Evolutionary conservation across 2,113 vertebrate species (phyloP), one percentile per base, ranked within the genome.

Genomic region (Xerus inauris): DNA sequence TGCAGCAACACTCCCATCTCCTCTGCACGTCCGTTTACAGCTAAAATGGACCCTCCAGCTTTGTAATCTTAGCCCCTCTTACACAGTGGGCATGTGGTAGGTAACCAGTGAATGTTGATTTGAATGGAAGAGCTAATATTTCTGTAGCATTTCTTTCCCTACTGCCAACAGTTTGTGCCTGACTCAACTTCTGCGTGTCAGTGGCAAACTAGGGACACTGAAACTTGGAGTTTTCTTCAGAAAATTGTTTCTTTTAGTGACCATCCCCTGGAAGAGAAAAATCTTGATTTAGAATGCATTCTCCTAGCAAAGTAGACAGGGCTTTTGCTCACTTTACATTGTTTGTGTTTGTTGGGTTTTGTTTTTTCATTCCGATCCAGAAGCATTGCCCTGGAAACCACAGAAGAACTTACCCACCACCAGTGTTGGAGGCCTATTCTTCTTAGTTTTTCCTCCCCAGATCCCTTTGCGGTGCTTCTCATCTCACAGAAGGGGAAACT

Each of bases 401-500:
- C 0, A 49, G 26, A 49, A 35, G 45, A 38, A 38, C 9, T 1
- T 71, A 40, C 30, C 19, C 5, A 16, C 3, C 17, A 16, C 17
- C 42, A 20, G 19, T 20, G 38, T 57, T 80, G 54, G 3, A 42
- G 30, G 38, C 65, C 65, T 69, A 11, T 65, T 87, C 82, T 47
- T 87, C 57, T 94, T 45, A 69, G 54, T 20, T 69, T 91, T 86
- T 85, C 54, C 87, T 95, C 51, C 73, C 47, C 12, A 3, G 1
- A 19, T 59, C 1, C 26, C 10, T 57, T 40, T 85, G 79, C 11
- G 59, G 64, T 42, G 73, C 89, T 89, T 95, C 49, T 91, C 30
- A 64, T 86, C 69, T 94, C 57, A 54, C 24, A 69, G 64, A 86
- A 72, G n/a, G 89, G 89, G 75, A 92, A 94, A 89, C 64, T 8